Evolutionary conservation across 2,888 invertebrate species (phyloP).

Genomic region (Petrolisthes cinctipes): DNA sequence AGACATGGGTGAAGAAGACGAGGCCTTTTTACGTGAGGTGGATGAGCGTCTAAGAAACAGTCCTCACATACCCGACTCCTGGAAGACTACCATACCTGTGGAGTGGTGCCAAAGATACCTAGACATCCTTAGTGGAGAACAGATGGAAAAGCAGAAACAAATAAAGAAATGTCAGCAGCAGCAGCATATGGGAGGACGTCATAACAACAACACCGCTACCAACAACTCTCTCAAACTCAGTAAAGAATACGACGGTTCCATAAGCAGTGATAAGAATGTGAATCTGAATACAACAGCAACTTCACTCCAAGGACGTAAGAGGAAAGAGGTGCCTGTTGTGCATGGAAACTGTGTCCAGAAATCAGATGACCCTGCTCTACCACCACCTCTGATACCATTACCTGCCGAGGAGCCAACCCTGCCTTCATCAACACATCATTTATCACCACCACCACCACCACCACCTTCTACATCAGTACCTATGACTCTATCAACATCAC

Average conservation of each 20-base stretch:
- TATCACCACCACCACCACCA: not conserved
- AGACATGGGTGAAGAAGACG: not conserved
- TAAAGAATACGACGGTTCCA: too few relatives aligned
- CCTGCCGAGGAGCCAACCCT: not conserved
- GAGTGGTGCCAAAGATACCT: not conserved
- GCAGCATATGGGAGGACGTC: not conserved
- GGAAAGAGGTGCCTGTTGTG: not conserved
- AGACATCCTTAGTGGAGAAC: not conserved
- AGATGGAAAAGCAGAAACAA: not conserved
- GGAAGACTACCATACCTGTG: constrained; percentile 32
- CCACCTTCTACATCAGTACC: too few relatives aligned
- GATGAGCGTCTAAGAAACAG: constrained; percentile 34
- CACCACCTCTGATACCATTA: not conserved
- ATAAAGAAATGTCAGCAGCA: not conserved
- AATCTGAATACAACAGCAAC: too few relatives aligned
- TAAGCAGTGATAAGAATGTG: too few relatives aligned
- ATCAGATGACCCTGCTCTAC: not conserved
- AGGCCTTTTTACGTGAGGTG: constrained; percentile 27
- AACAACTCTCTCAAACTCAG: too few relatives aligned
- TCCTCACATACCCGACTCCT: constrained; percentile 48
- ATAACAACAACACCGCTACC: not conserved
- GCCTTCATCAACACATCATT: not conserved
- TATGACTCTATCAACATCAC: not conserved
- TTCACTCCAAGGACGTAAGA: too few relatives aligned
- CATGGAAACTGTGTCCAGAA: too few relatives aligned